A percentile compares a stretch with the other conserved stretches of the same genome.
Conservation (phyloP, 2,797 vertebrate genomes). For the Hafferia zeledoni region DNA sequence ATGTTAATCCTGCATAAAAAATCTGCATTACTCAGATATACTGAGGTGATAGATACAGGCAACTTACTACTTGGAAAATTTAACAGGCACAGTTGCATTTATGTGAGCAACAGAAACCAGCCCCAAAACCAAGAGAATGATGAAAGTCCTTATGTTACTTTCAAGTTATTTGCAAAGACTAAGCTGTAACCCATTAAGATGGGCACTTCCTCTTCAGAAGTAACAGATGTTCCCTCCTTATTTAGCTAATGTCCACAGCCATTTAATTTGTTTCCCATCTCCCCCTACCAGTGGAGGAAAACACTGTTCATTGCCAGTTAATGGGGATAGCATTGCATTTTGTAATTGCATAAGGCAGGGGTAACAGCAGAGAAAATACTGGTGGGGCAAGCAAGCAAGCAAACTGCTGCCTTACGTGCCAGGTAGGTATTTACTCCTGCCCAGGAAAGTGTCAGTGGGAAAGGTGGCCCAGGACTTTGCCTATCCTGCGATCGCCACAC, state of each 20-base stretch:
- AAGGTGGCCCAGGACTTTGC: not conserved
- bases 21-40: not conserved
- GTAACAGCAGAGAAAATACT: not conserved
- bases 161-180: not conserved
- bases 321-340: not conserved
- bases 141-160: not conserved
- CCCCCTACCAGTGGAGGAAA: not conserved
- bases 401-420: rapidly evolving
- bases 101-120: not conserved
- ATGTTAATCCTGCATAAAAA: not conserved
- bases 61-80: not conserved
- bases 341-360: rapidly evolving
- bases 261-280: not conserved
- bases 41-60: not conserved
- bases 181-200: not conserved
- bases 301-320: not conserved
- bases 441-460: not conserved
- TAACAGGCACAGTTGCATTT: not conserved
- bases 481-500: not conserved
- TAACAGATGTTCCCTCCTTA: constrained; percentile 41
- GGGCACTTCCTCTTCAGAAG: constrained; percentile 54
- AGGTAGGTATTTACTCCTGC: not conserved
- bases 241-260: not conserved
- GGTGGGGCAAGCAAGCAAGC: not conserved
- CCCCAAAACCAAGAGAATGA: not conserved